Conservation (phyloP, 2,113 vertebrate species). For the Stigmatopora nigra region DNA sequence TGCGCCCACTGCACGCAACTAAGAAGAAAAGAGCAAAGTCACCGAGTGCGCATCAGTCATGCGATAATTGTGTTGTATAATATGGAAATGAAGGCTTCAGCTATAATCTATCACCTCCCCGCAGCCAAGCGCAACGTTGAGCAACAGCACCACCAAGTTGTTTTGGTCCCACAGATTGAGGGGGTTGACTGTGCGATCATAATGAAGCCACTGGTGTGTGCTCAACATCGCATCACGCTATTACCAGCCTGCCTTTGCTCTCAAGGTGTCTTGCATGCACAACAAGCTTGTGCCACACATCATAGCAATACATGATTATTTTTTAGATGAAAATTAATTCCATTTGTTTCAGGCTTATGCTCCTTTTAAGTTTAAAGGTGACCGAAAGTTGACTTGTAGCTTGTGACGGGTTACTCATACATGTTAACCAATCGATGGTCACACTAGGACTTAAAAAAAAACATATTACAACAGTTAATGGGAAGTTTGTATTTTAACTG, state of each 20-base stretch:
- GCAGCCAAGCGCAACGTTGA: background rate
- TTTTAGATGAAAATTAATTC: background rate
- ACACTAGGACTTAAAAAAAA: background rate
- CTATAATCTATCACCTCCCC: background rate
- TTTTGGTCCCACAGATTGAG: background rate
- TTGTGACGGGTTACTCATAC: background rate
- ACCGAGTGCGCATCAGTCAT: conserved; percentile 3
- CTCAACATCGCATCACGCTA: background rate
- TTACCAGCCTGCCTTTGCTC: background rate
- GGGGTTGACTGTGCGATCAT: background rate
- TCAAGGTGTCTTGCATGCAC: background rate
- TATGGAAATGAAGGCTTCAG: conserved; percentile 4
- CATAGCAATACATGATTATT: background rate
- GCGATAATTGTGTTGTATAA: conserved; percentile 11
- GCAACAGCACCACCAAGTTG: conserved; percentile 11
- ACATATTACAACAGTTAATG: too few relatives aligned
- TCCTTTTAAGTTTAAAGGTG: background rate
- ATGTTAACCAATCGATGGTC: background rate
- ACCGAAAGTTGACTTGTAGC: background rate
- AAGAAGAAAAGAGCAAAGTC: conserved; percentile 2
- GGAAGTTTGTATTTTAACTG: too few relatives aligned
- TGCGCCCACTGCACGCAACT: background rate
- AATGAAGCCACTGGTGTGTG: background rate
- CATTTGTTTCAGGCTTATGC: background rate
- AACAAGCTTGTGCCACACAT: background rate